These are phyloP conservation scores for Montipora efflorescens DNA, from an alignment of 64 coral and sea anemone genomes.

Conservation along the genomic window DNA sequence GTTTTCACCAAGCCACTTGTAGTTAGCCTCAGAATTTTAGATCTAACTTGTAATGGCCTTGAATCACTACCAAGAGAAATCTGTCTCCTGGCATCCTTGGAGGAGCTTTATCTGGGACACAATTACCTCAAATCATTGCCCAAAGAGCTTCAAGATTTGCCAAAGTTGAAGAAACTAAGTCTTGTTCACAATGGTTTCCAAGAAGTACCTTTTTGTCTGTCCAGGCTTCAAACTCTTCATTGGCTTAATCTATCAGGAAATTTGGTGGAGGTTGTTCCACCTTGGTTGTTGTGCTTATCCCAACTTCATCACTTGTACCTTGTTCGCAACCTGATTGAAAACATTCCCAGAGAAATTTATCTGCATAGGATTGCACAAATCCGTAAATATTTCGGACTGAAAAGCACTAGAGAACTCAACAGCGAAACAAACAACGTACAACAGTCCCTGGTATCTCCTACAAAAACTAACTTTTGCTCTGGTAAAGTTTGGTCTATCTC, in stretches of 20 bases:
- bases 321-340: slow-evolving; percentile 78
- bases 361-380: slow-evolving; percentile 47
- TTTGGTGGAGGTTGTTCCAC: slow-evolving; percentile 70
- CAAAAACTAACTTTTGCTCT: background rate
- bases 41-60: slow-evolving; percentile 83
- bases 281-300: slow-evolving; percentile 58
- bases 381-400: slow-evolving; percentile 64
- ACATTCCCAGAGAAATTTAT: slow-evolving; percentile 77
- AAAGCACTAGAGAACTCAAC: background rate
- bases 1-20: slow-evolving; percentile 65
- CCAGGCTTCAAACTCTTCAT: slow-evolving; percentile 48
- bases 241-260: slow-evolving; percentile 92
- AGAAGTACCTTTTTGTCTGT: slow-evolving; percentile 51
- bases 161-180: slow-evolving; percentile 63
- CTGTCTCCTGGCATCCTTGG: slow-evolving; percentile 17
- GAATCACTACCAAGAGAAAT: slow-evolving; percentile 68
- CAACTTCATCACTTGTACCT: slow-evolving; percentile 64
- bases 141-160: slow-evolving; percentile 47
- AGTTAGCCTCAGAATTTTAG: slow-evolving; percentile 55
- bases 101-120: slow-evolving; percentile 75
- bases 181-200: slow-evolving; percentile 77
- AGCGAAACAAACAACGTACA: background rate
- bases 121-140: slow-evolving; percentile 75
- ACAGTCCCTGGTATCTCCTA: slow-evolving; percentile 37
- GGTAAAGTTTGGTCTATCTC: background rate